Evolutionary conservation across 2,797 vertebrate species (phyloP), one percentile per base, ranked within the genome.

Genomic region (Sarcoramphus papa): DNA sequence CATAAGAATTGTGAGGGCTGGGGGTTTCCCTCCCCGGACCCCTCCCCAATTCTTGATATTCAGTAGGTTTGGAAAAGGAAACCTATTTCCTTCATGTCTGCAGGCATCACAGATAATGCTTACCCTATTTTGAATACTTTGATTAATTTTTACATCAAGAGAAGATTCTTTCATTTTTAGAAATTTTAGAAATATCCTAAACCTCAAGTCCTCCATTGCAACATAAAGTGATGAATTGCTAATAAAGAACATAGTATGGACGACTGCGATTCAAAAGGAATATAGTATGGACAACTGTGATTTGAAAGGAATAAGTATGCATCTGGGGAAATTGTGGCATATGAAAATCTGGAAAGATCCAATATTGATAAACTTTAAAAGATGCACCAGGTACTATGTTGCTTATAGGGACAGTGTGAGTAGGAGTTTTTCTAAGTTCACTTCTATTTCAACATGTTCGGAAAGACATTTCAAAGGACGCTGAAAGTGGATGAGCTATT

Each of bases 271-370:
- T 57, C 59, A 88, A 45, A 30, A 40, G 51, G 19, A 65, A 60
- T 23, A 72, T 2, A 14, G 43, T 16, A 57, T 43, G 37, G 40
- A 67, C 10, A 10, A 53, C 23, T 54, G 28, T 10, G 11, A 17
- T 31, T 68, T 1, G 7, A 35, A 74, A 30, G 50, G 14, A 88
- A 0, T 10, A 91, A 54, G 19, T 10, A 62, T 0, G 1, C 6
- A 48, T 37, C 25, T 43, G 11, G 59, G 69, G 17, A 70, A 93
- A 51, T 3, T 35, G 21, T 62, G 53, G 59, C 64, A 50, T 25
- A 53, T 4, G 19, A 78, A 86, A 80, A 84, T 24, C 12, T 33
- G 21, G 23, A 64, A 78, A 82, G 35, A 77, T 30, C 14, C 14
- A 73, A 23, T 17, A 56, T 53, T 17, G 13, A 51, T 7, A 40